Evolutionary conservation across 2,113 vertebrate genomes (phyloP), one percentile per base, ranked within the genome.

Genomic region (Gymnogyps californianus): DNA sequence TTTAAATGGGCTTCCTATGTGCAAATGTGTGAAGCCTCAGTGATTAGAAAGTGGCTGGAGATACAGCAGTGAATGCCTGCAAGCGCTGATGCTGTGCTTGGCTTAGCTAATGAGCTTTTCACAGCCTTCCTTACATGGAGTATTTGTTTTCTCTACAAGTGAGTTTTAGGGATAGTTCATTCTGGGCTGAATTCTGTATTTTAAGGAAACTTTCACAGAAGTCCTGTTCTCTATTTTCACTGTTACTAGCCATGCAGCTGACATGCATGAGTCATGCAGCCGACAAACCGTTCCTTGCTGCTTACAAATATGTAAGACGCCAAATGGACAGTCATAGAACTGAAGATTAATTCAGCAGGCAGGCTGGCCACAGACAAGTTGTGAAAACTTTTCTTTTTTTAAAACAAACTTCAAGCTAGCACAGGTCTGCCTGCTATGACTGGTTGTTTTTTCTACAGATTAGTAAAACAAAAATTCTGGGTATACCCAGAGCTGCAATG

Each of bases 1-100:
- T 97, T 92, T 69, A 82, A 94, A 93, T 93, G 70, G 66, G 51
- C 47, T 95, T 90, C 76, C 70, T 31, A 8, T n/a, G 46, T 38
- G 66, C 72, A 36, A 71, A 66, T 21, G 61, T 44, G 57, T 12
- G 14, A 82, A 87, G 62, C 36, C 40, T 38, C 36, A 9, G 52
- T 29, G 92, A 90, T 70, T 19, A 71, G 61, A 70, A 62, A 38
- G 85, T 4, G 16, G 62, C 83, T 95, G 86, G 65, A 82, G 76
- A 40, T 31, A 26, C 7, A 80, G 24, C 72, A 58, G 71, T 16
- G 62, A 52, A 58, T n/a, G 49, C 54, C 47, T 96, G 86, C 11
- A 15, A 88, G 69, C 40, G 84, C 59, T 69, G 77, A 54, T 16
- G 42, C 83, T 83, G 64, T 44, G 83, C 72, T 77, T 36, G 26